phyloP scores from a whole-genome alignment of 2,113 vertebrate genomes.

The Cyprinodon brontotheroides region DNA sequence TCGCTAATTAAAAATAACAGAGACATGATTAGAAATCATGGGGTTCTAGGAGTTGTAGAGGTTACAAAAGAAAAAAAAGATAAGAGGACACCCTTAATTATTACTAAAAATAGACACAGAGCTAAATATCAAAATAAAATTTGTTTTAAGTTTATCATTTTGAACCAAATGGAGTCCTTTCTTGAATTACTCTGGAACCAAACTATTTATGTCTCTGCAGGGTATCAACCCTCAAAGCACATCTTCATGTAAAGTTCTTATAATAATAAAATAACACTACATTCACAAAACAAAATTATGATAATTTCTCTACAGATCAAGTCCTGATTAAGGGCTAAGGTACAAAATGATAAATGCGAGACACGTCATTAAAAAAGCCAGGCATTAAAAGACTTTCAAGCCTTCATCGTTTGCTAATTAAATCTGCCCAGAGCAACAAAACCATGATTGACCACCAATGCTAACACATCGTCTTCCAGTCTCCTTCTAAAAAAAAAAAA shows the following conservation, averaged over 20 bases:
- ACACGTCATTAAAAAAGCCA: not conserved
- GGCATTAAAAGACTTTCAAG: constrained; percentile 31
- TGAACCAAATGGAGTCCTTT: not conserved
- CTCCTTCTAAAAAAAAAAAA: not conserved
- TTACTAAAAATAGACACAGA: not conserved
- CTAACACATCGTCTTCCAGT: constrained; percentile 28
- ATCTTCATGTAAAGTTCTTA: no score
- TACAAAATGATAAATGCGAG: not conserved
- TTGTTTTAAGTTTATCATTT: not conserved
- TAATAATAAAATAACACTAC: not conserved
- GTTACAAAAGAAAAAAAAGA: constrained; percentile 16
- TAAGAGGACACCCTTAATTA: not conserved
- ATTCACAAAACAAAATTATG: no score
- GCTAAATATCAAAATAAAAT: not conserved
- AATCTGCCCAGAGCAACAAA: constrained; percentile 27
- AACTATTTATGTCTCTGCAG: no score
- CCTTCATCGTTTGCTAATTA: constrained; percentile 45
- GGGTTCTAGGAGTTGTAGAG: constrained; percentile 34
- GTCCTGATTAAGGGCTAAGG: not conserved
- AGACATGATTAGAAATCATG: constrained; percentile 55
- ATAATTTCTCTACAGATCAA: not conserved
- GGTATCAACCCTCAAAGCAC: no score
- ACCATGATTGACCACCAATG: constrained; percentile 24
- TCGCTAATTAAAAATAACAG: constrained; percentile 68
- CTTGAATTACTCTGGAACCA: no score